These are phyloP conservation scores for Montifringilla adamsi DNA, from an alignment of 2,113 vertebrate genomes.

Conservation along the genomic window DNA sequence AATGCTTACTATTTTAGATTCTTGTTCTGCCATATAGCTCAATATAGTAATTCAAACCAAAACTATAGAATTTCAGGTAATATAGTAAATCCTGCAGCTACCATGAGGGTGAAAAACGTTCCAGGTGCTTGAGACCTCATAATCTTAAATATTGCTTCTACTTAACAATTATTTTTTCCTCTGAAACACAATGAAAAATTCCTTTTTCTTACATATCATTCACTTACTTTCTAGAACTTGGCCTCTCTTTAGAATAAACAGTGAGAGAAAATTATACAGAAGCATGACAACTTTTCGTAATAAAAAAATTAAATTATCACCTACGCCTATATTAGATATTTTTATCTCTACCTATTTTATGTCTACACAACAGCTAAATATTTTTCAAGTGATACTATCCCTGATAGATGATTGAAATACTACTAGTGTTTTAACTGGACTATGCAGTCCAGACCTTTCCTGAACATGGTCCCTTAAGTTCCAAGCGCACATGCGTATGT, in stretches of 20 bases:
- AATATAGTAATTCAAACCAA: background rate
- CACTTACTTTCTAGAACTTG: background rate
- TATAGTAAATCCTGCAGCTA: background rate
- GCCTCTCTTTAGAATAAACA: background rate
- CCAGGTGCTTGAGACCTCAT: background rate
- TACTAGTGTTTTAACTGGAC: background rate
- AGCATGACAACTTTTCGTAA: background rate
- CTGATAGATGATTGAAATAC: background rate
- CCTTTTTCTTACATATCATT: background rate
- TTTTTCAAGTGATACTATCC: background rate
- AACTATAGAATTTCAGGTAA: background rate
- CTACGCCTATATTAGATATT: rapidly evolving
- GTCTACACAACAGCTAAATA: background rate
- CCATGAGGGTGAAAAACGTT: background rate
- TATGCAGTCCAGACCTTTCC: background rate
- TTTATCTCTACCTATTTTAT: background rate
- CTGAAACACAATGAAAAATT: background rate
- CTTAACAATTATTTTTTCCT: background rate
- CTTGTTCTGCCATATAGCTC: background rate
- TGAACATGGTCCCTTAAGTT: background rate
- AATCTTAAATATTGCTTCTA: background rate
- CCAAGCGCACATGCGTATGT: background rate
- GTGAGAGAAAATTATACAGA: background rate
- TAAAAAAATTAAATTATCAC: background rate
- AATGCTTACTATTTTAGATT: background rate